Conservation (phyloP, 2,113 vertebrate genomes). For the Cavia aperea region DNA sequence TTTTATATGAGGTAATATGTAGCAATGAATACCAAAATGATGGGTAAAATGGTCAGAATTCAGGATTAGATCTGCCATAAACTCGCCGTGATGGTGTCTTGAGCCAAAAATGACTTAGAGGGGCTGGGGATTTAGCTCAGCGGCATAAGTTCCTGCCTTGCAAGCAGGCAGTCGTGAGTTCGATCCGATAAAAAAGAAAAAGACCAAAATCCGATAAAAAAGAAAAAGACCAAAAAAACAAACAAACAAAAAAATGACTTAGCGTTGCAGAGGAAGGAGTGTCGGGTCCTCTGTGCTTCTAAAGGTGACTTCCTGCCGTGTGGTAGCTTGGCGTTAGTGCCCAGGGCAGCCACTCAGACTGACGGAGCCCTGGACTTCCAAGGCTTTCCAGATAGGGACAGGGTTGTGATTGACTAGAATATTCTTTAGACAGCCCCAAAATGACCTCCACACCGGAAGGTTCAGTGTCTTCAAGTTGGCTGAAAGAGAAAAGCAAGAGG, state of each 20-base stretch:
- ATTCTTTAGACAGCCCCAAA: constrained; percentile 86
- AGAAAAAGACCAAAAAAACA: too few relatives aligned
- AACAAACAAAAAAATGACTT: neutral
- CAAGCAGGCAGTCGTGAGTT: too few relatives aligned
- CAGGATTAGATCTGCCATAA: neutral
- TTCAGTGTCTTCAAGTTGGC: constrained; percentile 55
- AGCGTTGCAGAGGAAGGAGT: neutral
- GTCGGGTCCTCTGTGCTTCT: neutral
- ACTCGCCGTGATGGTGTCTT: neutral
- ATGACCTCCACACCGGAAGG: constrained; percentile 79
- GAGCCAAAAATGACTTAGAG: neutral
- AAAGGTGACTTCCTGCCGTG: neutral
- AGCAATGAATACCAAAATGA: neutral
- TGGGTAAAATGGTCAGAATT: neutral
- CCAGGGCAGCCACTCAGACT: constrained; percentile 86
- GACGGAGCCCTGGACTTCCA: constrained; percentile 80
- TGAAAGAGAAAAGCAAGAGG: constrained; percentile 60
- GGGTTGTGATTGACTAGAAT: constrained; percentile 80
- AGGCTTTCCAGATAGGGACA: constrained; percentile 76
- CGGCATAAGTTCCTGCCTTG: too few relatives aligned
- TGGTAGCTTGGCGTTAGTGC: constrained; percentile 64
- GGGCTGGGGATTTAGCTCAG: too few relatives aligned
- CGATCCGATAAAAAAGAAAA: too few relatives aligned
- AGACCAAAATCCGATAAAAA: too few relatives aligned
- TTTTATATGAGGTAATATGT: constrained; percentile 59